phyloP scores from a whole-genome alignment of 1,140 invertebrate species.

The Meloidogyne hapla region DNA sequence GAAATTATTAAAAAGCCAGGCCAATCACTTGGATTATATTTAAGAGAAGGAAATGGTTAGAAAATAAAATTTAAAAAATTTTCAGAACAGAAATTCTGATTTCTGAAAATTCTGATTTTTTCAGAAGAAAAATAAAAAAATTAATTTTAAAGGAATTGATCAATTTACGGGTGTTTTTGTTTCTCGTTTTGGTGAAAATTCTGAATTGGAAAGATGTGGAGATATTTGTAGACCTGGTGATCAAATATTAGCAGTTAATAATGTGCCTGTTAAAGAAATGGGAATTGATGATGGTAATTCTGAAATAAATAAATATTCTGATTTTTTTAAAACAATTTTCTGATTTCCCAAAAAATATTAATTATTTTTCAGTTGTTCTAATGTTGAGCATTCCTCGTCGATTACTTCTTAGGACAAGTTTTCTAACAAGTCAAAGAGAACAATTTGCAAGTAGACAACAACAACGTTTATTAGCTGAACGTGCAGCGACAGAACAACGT shows the following conservation, averaged over 20 bases:
- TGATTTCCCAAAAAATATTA: not conserved
- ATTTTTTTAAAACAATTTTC: slow-evolving; percentile 71
- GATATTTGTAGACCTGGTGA: slow-evolving; percentile 97
- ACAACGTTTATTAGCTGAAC: not conserved
- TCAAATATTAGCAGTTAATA: slow-evolving; percentile 94
- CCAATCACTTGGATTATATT: slow-evolving; percentile 88
- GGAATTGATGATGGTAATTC: slow-evolving; percentile 79
- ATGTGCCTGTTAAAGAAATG: slow-evolving; percentile 94
- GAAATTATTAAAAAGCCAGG: slow-evolving; percentile 98
- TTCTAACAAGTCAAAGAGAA: slow-evolving; percentile 52
- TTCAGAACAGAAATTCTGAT: too few species aligned
- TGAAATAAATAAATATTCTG: slow-evolving; percentile 67
- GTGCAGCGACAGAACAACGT: slow-evolving; percentile 13
- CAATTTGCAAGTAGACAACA: slow-evolving; percentile 14
- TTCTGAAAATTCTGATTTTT: too few species aligned
- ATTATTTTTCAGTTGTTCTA: slow-evolving; percentile 63
- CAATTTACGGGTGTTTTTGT: slow-evolving; percentile 94
- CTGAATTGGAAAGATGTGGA: slow-evolving; percentile 82
- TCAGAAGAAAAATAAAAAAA: too few species aligned
- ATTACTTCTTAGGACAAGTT: slow-evolving; percentile 73
- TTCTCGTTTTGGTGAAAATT: slow-evolving; percentile 81
- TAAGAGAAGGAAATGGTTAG: slow-evolving; percentile 70
- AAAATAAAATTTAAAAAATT: slow-evolving; percentile 13
- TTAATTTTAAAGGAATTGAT: slow-evolving; percentile 75
- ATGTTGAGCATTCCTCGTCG: slow-evolving; percentile 95